Percentiles rank a stretch among this genome's conserved stretches.
These are phyloP conservation scores for Hyperoplus lanceolatus DNA, from an alignment of 2,797 vertebrate species.

Conservation along the genomic window DNA sequence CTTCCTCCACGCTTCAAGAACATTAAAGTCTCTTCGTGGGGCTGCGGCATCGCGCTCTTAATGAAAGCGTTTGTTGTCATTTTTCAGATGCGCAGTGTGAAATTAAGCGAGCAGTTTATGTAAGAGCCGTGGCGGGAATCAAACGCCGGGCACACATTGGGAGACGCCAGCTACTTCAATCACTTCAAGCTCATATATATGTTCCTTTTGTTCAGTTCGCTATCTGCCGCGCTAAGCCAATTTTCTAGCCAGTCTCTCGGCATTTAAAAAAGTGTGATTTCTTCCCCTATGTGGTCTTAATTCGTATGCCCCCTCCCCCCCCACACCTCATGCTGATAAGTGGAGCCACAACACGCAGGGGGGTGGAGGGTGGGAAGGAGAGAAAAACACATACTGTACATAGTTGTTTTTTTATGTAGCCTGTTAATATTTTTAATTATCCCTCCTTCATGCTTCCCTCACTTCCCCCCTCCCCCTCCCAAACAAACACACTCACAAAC, in stretches of 20 bases:
- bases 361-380: constrained; percentile 48
- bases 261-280: constrained; percentile 90
- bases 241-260: constrained; percentile 94
- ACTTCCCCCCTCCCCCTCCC: not conserved
- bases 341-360: constrained; percentile 77
- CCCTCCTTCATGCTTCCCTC: constrained; percentile 61
- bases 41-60: constrained; percentile 85
- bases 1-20: constrained; percentile 80
- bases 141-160: constrained; percentile 87
- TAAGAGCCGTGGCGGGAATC: constrained; percentile 91
- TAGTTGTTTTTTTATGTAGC: constrained; percentile 77
- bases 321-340: constrained; percentile 79
- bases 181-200: constrained; percentile 91
- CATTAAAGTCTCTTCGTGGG: constrained; percentile 85
- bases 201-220: constrained; percentile 91
- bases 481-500: constrained; percentile 43
- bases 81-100: constrained; percentile 89
- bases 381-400: constrained; percentile 67
- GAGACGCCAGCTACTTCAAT: constrained; percentile 91
- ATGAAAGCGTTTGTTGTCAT: constrained; percentile 91
- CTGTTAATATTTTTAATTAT: constrained; percentile 86
- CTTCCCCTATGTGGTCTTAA: constrained; percentile 89
- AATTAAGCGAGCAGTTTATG: constrained; percentile 92
- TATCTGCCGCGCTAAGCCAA: constrained; percentile 93
- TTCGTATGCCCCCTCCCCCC: constrained; percentile 69